Conservation (phyloP, 1,140 invertebrate species). For the Himalopsyche phryganea region DNA sequence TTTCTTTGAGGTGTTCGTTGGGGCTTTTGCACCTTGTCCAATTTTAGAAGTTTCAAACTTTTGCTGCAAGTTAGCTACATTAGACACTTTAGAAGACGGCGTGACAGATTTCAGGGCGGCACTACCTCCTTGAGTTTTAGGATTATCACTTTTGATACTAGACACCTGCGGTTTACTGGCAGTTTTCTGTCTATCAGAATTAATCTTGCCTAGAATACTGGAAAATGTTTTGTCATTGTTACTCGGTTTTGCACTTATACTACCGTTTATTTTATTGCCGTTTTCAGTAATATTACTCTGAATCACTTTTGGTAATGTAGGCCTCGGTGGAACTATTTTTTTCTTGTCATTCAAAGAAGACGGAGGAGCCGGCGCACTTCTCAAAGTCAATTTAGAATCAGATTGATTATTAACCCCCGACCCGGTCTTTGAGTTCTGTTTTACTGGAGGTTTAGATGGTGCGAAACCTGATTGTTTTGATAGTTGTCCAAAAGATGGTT, state of each 20-base stretch:
- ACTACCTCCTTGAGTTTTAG: constrained; percentile 12
- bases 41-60: constrained; percentile 63
- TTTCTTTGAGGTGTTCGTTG: constrained; percentile 11
- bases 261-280: constrained; percentile 11
- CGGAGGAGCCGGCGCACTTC: constrained; percentile 27
- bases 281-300: constrained; percentile 16
- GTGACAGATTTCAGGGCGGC: constrained; percentile 8
- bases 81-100: constrained; percentile 53
- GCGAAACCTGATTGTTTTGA: background rate
- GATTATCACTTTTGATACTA: too few relatives aligned
- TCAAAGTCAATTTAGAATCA: constrained; percentile 15
- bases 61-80: constrained; percentile 69
- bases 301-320: constrained; percentile 26
- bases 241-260: constrained; percentile 21
- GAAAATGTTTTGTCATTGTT: constrained; percentile 27
- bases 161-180: background rate
- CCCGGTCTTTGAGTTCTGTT: constrained; percentile 12
- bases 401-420: background rate
- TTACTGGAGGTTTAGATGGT: constrained; percentile 12
- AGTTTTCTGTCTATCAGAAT: constrained; percentile 20
- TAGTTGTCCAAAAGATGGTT: too few relatives aligned
- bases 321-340: constrained; percentile 25
- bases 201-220: constrained; percentile 8
- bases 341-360: constrained; percentile 20
- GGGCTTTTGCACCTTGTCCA: constrained; percentile 7